These are phyloP conservation scores for Sericinus montela DNA, from an alignment of 2,888 invertebrate species.

Conservation along the genomic window DNA sequence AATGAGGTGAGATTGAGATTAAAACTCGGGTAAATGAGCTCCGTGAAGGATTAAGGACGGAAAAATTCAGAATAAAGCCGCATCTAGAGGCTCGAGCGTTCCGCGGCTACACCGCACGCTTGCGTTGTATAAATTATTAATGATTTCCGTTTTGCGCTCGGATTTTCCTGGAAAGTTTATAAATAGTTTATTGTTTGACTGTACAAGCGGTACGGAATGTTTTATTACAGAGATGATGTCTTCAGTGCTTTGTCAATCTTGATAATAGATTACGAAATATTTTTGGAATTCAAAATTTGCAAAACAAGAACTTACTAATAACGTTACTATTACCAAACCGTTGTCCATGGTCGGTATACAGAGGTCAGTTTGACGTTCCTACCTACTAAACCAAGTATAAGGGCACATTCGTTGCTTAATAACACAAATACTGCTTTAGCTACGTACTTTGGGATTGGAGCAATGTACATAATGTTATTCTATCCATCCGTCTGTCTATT, in stretches of 20 bases:
- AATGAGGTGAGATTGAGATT: constrained; percentile 78
- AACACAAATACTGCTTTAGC: no score
- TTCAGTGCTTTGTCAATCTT: background rate
- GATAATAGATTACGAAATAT: background rate
- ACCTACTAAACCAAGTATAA: no score
- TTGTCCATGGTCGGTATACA: no score
- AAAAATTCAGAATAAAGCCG: constrained; percentile 30
- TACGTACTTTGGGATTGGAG: no score
- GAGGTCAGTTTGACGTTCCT: no score
- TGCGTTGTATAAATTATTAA: constrained; percentile 32
- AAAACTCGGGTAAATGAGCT: constrained; percentile 73
- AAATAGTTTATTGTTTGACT: constrained; percentile 18
- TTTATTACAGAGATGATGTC: constrained; percentile 8
- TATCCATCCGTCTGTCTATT: no score
- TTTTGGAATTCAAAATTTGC: no score
- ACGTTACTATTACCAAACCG: no score
- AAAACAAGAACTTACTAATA: no score
- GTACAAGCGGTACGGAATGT: constrained; percentile 8
- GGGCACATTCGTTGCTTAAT: no score
- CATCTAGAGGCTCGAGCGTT: background rate
- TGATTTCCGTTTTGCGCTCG: constrained; percentile 26
- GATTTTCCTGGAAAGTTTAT: constrained; percentile 17
- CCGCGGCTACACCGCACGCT: constrained; percentile 7
- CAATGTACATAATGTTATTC: no score
- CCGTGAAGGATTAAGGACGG: constrained; percentile 59